Conservation (phyloP, 37 sponge, comb jelly and placozoan genomes). For the Ephydatia muelleri region DNA sequence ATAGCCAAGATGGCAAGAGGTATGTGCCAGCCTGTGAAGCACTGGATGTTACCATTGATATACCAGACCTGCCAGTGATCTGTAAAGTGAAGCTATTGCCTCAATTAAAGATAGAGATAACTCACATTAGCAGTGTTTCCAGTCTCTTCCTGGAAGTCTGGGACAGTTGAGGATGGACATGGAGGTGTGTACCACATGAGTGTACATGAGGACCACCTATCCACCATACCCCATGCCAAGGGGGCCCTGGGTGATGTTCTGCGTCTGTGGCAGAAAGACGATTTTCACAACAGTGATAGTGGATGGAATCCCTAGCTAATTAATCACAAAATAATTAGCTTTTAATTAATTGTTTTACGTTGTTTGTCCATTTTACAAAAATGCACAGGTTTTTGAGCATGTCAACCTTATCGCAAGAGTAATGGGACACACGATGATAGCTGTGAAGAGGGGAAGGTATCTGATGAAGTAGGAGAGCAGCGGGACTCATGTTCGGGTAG, state of each 20-base stretch:
- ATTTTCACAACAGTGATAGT: too few species aligned
- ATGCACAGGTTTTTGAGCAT: not conserved
- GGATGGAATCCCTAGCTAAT: not conserved
- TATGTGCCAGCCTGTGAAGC: conserved; percentile 70
- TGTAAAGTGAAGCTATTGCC: not conserved
- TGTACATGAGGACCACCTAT: conserved; percentile 57
- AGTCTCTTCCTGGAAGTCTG: conserved; percentile 13
- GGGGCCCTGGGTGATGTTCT: not conserved
- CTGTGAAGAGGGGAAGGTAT: conserved; percentile 53
- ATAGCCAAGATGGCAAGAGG: conserved; percentile 59
- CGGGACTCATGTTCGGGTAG: conserved; percentile 42
- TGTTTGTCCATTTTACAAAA: too few species aligned
- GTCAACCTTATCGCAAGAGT: conserved; percentile 14
- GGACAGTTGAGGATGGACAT: conserved; percentile 67
- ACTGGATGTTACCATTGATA: conserved; percentile 36
- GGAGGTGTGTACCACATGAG: conserved; percentile 56
- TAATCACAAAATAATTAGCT: not conserved
- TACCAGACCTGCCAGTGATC: conserved; percentile 57
- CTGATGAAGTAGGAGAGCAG: conserved; percentile 55
- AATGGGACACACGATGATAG: conserved; percentile 32
- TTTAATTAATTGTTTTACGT: not conserved
- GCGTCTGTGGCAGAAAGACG: not conserved
- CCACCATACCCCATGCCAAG: conserved; percentile 68
- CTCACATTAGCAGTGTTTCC: not conserved
- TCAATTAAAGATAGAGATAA: not conserved